phyloP scores from a whole-genome alignment of 2,113 vertebrate species.

The Dendrocopos noguchii region DNA sequence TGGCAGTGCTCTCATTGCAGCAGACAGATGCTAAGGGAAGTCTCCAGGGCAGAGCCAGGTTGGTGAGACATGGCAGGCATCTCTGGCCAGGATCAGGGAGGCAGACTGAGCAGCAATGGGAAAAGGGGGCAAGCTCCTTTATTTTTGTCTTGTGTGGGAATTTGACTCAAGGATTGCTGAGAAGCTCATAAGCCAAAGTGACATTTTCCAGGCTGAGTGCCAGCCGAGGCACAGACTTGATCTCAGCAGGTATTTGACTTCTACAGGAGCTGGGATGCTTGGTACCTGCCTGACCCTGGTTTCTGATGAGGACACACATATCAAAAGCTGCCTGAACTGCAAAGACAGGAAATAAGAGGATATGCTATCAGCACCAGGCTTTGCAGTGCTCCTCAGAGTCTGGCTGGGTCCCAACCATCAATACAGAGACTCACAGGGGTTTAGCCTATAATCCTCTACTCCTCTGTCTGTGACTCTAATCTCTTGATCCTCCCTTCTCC shows the following conservation, averaged over 20 bases:
- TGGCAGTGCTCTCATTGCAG: background rate
- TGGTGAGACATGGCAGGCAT: background rate
- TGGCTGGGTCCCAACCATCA: constrained; percentile 57
- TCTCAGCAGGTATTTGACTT: constrained; percentile 59
- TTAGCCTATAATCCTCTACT: constrained; percentile 59
- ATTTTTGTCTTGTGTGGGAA: constrained; percentile 52
- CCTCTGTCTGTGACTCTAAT: constrained; percentile 64
- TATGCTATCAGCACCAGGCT: constrained; percentile 55
- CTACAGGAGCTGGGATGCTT: background rate
- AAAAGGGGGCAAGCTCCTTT: constrained; percentile 39
- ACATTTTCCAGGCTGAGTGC: constrained; percentile 40
- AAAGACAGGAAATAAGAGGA: constrained; percentile 51
- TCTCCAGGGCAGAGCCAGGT: background rate
- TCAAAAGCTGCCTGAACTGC: constrained; percentile 29
- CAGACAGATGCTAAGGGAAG: background rate
- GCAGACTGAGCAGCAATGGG: background rate
- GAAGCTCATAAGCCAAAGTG: constrained; percentile 22
- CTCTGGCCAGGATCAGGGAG: background rate
- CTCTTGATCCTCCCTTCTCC: constrained; percentile 42
- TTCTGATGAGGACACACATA: constrained; percentile 27
- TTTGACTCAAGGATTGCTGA: constrained; percentile 38
- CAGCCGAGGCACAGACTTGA: constrained; percentile 31
- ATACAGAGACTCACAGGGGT: constrained; percentile 53
- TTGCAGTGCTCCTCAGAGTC: constrained; percentile 24
- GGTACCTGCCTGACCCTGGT: constrained; percentile 42